phyloP scores from a whole-genome alignment of 2,797 vertebrate species.

The Hapalemur alaotrensis region DNA sequence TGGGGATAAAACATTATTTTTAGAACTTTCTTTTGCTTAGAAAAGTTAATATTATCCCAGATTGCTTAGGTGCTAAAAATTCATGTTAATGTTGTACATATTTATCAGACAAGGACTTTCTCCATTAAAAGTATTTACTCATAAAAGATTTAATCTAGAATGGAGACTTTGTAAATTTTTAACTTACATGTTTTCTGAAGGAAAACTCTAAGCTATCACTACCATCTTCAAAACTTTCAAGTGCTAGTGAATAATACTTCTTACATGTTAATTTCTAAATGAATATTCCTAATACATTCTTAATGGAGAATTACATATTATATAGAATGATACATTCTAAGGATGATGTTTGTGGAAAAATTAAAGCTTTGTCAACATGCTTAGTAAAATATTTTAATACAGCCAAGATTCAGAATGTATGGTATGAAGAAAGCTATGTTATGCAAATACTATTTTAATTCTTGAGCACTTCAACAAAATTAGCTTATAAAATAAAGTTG shows the following conservation, averaged over 20 bases:
- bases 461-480: conserved; percentile 1
- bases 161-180: not conserved
- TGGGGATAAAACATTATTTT: conserved; percentile 55
- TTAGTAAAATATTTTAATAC: conserved; percentile 10
- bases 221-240: conserved; percentile 30
- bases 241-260: not conserved
- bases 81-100: conserved; percentile 62
- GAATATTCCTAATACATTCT: not conserved
- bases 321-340: not conserved
- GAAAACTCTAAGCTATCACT: not conserved
- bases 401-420: not conserved
- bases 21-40: conserved; percentile 68
- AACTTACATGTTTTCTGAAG: conserved; percentile 17
- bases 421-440: not conserved
- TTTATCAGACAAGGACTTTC: conserved; percentile 65
- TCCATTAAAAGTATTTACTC: conserved; percentile 43
- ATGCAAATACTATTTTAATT: not conserved
- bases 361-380: not conserved
- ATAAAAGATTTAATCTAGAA: conserved; percentile 56
- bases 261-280: conserved; percentile 32
- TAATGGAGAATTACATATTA: conserved; percentile 17
- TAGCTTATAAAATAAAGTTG: conserved; percentile 22
- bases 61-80: conserved; percentile 68
- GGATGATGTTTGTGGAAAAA: conserved; percentile 3
- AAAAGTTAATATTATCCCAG: conserved; percentile 65